Base-by-base conservation (phyloP, 1,140 invertebrate species). In the Tetramorium parvispinum region DNA sequence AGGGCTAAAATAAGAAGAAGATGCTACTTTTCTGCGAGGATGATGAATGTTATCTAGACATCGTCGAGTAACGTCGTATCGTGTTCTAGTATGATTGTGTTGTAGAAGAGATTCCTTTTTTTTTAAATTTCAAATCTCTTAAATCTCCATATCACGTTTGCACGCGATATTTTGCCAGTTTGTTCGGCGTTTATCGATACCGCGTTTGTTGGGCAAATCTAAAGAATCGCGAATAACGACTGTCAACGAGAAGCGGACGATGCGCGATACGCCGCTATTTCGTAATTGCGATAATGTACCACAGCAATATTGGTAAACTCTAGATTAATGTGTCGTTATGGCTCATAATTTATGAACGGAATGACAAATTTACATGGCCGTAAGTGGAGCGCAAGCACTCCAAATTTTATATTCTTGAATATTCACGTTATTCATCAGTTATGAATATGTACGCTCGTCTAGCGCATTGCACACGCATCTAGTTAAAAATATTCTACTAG, bases 361-460 rank as follows among this genome's bases (percentile, higher is more conserved):
- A 83, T 83, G 53, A 75, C 79, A 83, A 75, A 83, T 75, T 83
- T 83, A 75, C 53, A 75, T 18, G 53, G 40, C 40, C 40, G 53
- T 83, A 83, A 83, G 79, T 83, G 68, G 43, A 73, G 40, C 79
- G 53, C 68, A 59, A 59, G 79, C 79, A 83, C 68, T 73, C 37
- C 18, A 75, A 32, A 83, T 83, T 83, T 83, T 83, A 83, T 83
- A 83, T 83, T 83, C 79, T 83, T 75, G 79, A 83, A 83, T 83
- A 83, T 83, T 83, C 79, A 83, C 55, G 53, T 83, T 83, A 83
- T 83, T 83, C 55, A 83, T 82, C 18, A 82, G 40, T 8, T 57
- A 82, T 83, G 79, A 83, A 83, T 83, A 83, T 83, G 68, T 46
- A 83, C 79, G 53, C 24, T 46, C 51, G 10, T 83, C 68, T 83